Evolutionary conservation across 2,113 vertebrate genomes (phyloP).

Genomic region (Esox niger): DNA sequence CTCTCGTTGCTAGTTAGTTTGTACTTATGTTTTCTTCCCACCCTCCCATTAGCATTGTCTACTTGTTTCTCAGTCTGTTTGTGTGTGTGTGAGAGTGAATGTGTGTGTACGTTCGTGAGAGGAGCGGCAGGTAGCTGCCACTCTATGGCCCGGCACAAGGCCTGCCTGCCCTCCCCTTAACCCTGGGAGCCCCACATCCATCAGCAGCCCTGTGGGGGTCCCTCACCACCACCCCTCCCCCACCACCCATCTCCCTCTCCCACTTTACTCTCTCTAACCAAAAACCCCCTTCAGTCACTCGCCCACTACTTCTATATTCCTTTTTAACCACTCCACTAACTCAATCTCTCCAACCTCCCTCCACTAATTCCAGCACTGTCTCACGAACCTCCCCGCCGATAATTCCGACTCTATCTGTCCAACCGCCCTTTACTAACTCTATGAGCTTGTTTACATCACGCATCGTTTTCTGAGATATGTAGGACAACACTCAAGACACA

Average conservation of each 20-base stretch:
- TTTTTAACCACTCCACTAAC: not conserved
- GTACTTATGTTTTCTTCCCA: slow-evolving; percentile 55
- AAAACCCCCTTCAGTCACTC: slow-evolving; percentile 1
- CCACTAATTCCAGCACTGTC: not conserved
- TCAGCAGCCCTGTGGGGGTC: slow-evolving; percentile 56
- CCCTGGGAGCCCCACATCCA: slow-evolving; percentile 61
- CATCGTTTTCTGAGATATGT: too few relatives aligned
- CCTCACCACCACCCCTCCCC: not conserved
- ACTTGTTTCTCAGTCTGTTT: slow-evolving; percentile 22
- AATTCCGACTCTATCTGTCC: not conserved
- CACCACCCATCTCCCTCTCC: slow-evolving; percentile 2
- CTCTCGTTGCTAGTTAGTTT: slow-evolving; percentile 52
- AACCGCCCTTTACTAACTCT: too few relatives aligned
- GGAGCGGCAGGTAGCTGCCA: slow-evolving; percentile 51
- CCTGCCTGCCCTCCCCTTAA: slow-evolving; percentile 57
- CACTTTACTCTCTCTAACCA: not conserved
- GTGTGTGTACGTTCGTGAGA: slow-evolving; percentile 24
- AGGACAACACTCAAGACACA: too few relatives aligned
- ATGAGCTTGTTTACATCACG: too few relatives aligned
- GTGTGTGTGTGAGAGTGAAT: slow-evolving; percentile 10
- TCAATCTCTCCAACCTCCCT: not conserved
- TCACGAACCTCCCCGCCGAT: not conserved
- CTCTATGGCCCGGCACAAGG: slow-evolving; percentile 44
- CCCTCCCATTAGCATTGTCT: slow-evolving; percentile 55
- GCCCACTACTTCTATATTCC: not conserved